Base-by-base conservation (phyloP, 2,797 vertebrate species). In the Telmatherina bonti region DNA sequence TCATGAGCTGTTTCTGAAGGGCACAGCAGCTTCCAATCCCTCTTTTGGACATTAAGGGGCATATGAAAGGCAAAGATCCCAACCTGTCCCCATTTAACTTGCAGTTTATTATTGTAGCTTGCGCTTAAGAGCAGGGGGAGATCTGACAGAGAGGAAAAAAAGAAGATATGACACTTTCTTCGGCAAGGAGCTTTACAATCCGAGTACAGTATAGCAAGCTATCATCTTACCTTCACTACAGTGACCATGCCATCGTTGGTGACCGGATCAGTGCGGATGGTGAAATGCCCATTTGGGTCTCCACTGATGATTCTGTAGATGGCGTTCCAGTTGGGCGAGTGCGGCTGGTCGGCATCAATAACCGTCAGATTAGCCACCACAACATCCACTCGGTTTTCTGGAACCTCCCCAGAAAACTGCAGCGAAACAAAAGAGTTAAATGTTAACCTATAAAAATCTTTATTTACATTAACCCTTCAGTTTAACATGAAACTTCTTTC, bases 171-270 rank as follows among this genome's bases (percentile, higher is more conserved):
- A 49, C 29, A 68, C 26, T 67, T 73, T 74, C 63, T 60, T 63
- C 7, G 20, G 29, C 41, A n/a, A 0, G 55, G 51, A 59, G 45
- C 36, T 59, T 58, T 26, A 26, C 5, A 47, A 27, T 36, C 43
- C 33, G 53, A 45, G 22, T 29, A 11, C 55, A 52, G 13, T 36
- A 36, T 60, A 2, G 65, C 5, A 26, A 43, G 38, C 43, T 5
- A 26, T 4, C 0, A 9, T 77, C 94, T 81, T 88, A 98, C 97
- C 96, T 97, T 97, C 33, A 96, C 95, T 51, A 97, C 97, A 0
- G 96, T 97, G 59, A 99, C 96, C 94, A 98, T 94, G 88, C 97
- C 97, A 24, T 97, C 95, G 0, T 98, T 99, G 93, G 94, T 95
- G 81, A 95, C 36, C 0, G 97, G 97, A 90, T 99, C 96, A 0